A percentile compares a stretch with the other conserved stretches of the same genome.
Evolutionary conservation across 2,797 vertebrate species (phyloP).

Genomic region (Alosa sapidissima): DNA sequence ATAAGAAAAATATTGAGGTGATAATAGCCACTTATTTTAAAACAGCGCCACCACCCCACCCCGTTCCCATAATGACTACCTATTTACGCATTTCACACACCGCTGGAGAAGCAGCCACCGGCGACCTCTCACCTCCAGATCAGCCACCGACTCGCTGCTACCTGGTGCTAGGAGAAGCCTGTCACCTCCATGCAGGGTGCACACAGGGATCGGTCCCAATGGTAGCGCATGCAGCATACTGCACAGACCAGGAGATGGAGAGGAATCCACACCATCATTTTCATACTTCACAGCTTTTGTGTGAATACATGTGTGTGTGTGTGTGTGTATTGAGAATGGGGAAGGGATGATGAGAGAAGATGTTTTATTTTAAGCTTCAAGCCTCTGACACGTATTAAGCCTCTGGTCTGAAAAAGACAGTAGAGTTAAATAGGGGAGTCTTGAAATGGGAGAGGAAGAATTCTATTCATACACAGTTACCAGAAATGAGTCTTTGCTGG

Average conservation of each 20-base stretch:
- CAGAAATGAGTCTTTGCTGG: not conserved
- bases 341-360: not conserved
- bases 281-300: not conserved
- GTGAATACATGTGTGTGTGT: slow-evolving; percentile 40
- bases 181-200: slow-evolving; percentile 31
- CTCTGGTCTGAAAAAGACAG: not conserved
- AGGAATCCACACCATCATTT: not conserved
- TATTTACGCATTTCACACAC: slow-evolving; percentile 72
- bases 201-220: slow-evolving; percentile 31
- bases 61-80: slow-evolving; percentile 54
- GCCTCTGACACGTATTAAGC: too few relatives aligned
- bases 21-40: slow-evolving; percentile 82
- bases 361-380: not conserved
- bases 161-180: slow-evolving; percentile 37
- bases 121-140: slow-evolving; percentile 70
- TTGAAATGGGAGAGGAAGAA: not conserved
- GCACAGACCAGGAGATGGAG: not conserved
- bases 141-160: slow-evolving; percentile 7
- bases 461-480: not conserved
- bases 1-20: slow-evolving; percentile 85
- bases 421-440: not conserved
- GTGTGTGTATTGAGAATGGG: not conserved
- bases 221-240: not conserved
- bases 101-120: slow-evolving; percentile 68
- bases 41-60: slow-evolving; percentile 54